Evolutionary conservation across 2,797 vertebrate genomes (phyloP).

Genomic region (Neosilurus mollespiculum): DNA sequence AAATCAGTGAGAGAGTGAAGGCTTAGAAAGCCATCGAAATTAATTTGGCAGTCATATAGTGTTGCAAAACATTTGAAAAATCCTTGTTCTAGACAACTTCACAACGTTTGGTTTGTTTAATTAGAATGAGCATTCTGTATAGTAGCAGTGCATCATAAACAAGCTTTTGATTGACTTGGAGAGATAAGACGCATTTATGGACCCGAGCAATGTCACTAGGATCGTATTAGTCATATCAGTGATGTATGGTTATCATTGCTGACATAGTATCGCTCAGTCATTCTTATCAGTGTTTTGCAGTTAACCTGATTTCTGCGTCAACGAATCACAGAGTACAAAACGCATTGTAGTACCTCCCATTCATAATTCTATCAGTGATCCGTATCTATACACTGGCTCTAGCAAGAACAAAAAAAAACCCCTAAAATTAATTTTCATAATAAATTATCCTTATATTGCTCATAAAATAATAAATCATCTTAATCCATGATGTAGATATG

Average conservation of each 20-base stretch:
- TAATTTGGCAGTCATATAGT: neutral
- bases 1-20: no score
- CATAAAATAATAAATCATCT: neutral
- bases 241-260: neutral
- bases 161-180: neutral
- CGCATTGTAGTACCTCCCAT: neutral
- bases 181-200: slow-evolving; percentile 8
- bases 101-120: neutral
- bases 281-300: neutral
- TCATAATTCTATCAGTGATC: neutral
- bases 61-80: neutral
- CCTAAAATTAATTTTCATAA: neutral
- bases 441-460: neutral
- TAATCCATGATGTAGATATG: neutral
- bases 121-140: neutral
- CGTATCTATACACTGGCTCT: no score
- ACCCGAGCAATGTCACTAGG: neutral
- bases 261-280: neutral
- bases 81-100: neutral
- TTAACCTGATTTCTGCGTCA: neutral
- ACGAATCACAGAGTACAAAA: neutral
- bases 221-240: neutral
- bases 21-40: no score
- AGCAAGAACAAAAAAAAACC: no score
- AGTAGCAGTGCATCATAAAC: neutral